These are phyloP conservation scores for Trachythela sp. DNA, from an alignment of 64 coral and sea anemone species.

Conservation along the genomic window DNA sequence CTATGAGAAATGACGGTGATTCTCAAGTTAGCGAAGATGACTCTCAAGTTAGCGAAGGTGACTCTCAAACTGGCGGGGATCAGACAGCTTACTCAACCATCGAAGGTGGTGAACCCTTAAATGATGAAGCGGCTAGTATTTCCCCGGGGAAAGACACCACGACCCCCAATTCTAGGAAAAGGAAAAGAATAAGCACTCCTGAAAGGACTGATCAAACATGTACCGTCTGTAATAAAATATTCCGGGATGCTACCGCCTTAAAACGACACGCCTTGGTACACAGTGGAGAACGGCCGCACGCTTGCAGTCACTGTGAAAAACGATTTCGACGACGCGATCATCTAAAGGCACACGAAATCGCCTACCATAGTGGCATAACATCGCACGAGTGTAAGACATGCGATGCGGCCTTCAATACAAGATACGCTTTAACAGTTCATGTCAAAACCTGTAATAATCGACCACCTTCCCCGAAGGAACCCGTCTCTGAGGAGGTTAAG, in stretches of 20 bases:
- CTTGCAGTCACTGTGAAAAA: not conserved
- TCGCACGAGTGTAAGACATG: not conserved
- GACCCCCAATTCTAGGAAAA: not conserved
- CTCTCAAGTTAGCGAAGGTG: not conserved
- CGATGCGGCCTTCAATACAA: not conserved
- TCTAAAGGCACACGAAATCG: not conserved
- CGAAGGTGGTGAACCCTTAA: not conserved
- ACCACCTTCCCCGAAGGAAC: not conserved
- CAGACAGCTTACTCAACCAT: no score
- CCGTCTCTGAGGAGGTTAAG: not conserved
- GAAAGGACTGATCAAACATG: not conserved
- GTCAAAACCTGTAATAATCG: not conserved
- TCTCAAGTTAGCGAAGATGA: not conserved
- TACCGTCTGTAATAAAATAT: not conserved
- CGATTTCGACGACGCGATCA: conserved; percentile 12
- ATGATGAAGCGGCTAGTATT: not conserved
- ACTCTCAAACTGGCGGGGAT: not conserved
- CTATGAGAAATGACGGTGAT: not conserved
- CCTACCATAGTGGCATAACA: not conserved
- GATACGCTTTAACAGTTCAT: not conserved
- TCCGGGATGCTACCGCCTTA: not conserved
- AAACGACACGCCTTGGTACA: not conserved
- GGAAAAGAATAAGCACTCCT: not conserved
- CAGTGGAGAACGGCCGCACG: not conserved
- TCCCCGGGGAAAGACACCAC: no score